Percentiles rank a stretch among this genome's conserved stretches.
Conservation (phyloP, 2,797 vertebrate genomes). For the Bradypus variegatus region DNA sequence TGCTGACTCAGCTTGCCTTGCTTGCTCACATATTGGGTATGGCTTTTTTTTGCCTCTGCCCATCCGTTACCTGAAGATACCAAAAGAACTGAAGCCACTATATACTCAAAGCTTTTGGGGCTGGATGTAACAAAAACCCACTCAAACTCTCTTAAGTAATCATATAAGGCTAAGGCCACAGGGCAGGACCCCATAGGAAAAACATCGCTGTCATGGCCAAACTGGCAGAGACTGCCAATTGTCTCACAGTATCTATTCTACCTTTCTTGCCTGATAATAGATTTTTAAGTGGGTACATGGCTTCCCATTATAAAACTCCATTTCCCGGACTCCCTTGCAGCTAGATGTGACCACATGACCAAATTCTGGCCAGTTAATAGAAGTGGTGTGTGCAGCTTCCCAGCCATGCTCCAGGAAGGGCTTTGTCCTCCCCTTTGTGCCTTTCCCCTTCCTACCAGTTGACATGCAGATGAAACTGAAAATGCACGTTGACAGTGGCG, state of each 20-base stretch:
- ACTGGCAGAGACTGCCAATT: not conserved
- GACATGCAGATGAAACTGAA: not conserved
- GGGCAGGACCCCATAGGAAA: not conserved
- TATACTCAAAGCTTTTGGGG: not conserved
- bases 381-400: not conserved
- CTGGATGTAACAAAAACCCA: not conserved
- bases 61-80: not conserved
- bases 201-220: not conserved
- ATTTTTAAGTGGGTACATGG: not conserved
- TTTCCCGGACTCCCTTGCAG: not conserved
- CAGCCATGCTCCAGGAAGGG: not conserved
- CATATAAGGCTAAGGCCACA: not conserved
- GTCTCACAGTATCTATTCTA: not conserved
- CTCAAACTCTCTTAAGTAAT: not conserved
- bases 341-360: not conserved
- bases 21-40: not conserved
- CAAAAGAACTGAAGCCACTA: not conserved
- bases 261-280: not conserved
- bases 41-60: not conserved
- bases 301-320: not conserved
- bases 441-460: not conserved
- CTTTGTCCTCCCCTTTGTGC: not conserved
- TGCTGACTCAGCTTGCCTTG: not conserved
- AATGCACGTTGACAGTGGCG: not conserved
- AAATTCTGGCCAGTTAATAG: not conserved